Conservation (phyloP, 2,113 vertebrate genomes). For the Thryonomys swinderianus region DNA sequence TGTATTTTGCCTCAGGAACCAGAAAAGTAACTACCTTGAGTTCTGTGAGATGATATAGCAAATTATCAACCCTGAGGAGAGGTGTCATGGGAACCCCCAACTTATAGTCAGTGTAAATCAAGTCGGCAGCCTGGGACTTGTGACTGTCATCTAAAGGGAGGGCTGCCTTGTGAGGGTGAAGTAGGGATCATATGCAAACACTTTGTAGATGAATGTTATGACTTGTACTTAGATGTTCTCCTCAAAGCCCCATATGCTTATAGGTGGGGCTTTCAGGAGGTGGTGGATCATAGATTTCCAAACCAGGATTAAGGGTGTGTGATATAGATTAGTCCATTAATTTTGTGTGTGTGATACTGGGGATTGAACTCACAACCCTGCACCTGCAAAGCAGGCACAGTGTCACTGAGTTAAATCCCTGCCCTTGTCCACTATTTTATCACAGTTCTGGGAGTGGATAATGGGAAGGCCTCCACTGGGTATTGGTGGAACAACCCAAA, state of each 20-base stretch:
- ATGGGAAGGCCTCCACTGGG: background rate
- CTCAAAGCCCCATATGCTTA: background rate
- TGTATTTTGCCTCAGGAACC: background rate
- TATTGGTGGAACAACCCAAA: background rate
- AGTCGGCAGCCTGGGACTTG: background rate
- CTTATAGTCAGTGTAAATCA: background rate
- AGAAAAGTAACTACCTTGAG: background rate
- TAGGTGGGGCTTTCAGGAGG: background rate
- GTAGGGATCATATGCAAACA: background rate
- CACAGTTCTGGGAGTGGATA: background rate
- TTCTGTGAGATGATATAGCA: background rate
- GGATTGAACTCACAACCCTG: too few species aligned
- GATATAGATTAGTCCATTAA: background rate
- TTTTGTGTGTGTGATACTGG: background rate
- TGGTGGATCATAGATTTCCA: background rate
- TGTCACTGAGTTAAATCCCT: too few species aligned
- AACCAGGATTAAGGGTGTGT: background rate
- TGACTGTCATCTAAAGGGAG: background rate
- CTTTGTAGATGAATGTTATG: background rate
- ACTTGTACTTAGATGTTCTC: background rate
- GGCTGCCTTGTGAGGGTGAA: background rate
- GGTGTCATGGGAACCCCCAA: background rate
- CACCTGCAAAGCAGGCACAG: too few species aligned
- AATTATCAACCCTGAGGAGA: background rate
- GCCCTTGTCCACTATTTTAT: background rate